Percentiles rank a stretch among this genome's conserved stretches.
Conservation (phyloP, 2,888 invertebrate genomes). For the Perizoma affinitatum region DNA sequence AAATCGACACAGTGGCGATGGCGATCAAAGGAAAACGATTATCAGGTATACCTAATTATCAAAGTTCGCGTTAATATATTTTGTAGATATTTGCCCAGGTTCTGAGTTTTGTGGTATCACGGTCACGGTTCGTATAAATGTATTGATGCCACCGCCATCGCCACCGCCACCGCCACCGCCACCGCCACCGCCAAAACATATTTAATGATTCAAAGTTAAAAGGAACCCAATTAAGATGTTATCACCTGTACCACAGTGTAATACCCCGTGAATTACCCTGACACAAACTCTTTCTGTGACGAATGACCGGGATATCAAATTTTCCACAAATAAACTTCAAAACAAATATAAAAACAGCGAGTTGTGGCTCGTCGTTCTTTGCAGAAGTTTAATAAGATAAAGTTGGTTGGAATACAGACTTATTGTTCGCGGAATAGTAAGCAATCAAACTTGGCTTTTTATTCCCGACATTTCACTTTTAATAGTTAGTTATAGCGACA, state of each 20-base stretch:
- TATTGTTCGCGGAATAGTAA: constrained; percentile 6
- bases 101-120: no score
- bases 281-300: not conserved
- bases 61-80: no score
- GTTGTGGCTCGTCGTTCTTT: constrained; percentile 7
- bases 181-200: no score
- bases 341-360: constrained; percentile 18
- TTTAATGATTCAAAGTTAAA: no score
- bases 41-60: no score
- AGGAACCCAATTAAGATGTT: no score
- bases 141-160: no score
- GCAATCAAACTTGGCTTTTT: constrained; percentile 19
- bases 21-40: no score
- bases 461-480: constrained; percentile 9
- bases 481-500: constrained; percentile 10
- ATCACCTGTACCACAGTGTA: not conserved
- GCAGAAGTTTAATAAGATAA: constrained; percentile 30
- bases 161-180: no score
- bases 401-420: constrained; percentile 12
- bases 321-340: constrained; percentile 15
- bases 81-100: no score
- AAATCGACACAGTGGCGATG: no score
- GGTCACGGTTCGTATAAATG: no score
- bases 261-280: not conserved
- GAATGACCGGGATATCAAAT: constrained; percentile 8